Percentiles rank a stretch among this genome's conserved stretches.
Conservation (phyloP, 2,113 vertebrate genomes). For the Embiotoca jacksoni region DNA sequence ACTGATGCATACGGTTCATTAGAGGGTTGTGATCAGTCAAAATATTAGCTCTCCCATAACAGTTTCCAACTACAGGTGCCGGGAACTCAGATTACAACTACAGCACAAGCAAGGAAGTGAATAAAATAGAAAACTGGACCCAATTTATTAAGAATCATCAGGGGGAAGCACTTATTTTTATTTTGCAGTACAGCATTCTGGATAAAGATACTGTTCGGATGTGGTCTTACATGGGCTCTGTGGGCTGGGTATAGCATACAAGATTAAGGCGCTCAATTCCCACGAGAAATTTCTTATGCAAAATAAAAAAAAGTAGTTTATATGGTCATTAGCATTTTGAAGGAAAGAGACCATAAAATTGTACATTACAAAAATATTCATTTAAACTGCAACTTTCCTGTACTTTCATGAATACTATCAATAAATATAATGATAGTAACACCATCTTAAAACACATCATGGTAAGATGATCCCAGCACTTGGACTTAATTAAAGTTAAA, state of each 20-base stretch:
- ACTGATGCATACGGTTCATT: neutral
- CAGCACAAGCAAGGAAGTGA: neutral
- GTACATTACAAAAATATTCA: constrained; percentile 23
- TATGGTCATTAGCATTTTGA: neutral
- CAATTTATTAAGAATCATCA: neutral
- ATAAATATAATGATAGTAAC: neutral
- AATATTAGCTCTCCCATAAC: neutral
- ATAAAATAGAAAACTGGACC: constrained; percentile 14
- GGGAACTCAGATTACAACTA: constrained; percentile 15
- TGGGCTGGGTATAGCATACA: neutral
- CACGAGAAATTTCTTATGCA: neutral
- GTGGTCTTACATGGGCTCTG: neutral
- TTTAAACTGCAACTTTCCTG: neutral
- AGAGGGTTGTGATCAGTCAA: constrained; percentile 6
- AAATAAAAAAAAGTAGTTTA: neutral
- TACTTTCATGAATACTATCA: neutral
- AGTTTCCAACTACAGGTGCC: neutral
- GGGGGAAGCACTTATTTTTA: neutral
- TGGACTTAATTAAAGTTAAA: constrained; percentile 13
- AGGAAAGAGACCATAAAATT: constrained; percentile 16
- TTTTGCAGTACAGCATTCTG: constrained; percentile 1
- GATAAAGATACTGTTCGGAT: neutral
- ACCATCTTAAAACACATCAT: constrained; percentile 2
- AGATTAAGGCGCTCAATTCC: constrained; percentile 22
- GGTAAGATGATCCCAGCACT: neutral